A percentile compares a stretch with the other conserved stretches of the same genome.
These are phyloP conservation scores for Paramuricea clavata DNA, from an alignment of 92 coral and sea anemone species.

Conservation along the genomic window DNA sequence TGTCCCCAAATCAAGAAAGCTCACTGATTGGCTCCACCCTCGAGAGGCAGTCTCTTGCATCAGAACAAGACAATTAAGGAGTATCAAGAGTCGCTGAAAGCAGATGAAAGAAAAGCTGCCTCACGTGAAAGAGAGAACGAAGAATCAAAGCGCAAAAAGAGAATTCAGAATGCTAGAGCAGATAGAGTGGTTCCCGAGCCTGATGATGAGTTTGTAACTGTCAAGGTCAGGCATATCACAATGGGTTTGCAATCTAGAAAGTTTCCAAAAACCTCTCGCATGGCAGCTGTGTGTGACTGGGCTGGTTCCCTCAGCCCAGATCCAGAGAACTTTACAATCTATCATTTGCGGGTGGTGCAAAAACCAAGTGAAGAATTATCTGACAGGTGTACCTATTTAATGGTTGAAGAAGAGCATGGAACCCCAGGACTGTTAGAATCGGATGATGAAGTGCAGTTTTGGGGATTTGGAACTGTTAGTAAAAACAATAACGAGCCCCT, in stretches of 20 bases:
- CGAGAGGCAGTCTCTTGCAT: conserved; percentile 46
- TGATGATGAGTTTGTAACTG: conserved; percentile 62
- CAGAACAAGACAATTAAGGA: conserved; percentile 43
- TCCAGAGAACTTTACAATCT: conserved; percentile 56
- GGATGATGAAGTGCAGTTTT: conserved; percentile 65
- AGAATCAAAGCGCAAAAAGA: conserved; percentile 55
- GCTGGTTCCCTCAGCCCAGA: conserved; percentile 70
- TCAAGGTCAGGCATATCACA: conserved; percentile 51
- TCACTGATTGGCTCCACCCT: conserved; percentile 52
- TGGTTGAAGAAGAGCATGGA: conserved; percentile 39
- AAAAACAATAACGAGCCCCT: conserved; percentile 23
- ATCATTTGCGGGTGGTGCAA: conserved; percentile 55
- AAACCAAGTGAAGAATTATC: conserved; percentile 46
- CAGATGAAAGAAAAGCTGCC: conserved; percentile 63
- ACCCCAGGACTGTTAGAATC: conserved; percentile 67
- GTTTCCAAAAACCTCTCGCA: conserved; percentile 43
- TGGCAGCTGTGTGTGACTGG: conserved; percentile 73
- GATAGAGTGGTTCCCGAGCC: conserved; percentile 76
- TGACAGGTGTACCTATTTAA: conserved; percentile 61
- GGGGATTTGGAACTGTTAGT: conserved; percentile 60
- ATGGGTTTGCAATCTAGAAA: conserved; percentile 55
- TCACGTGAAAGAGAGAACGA: conserved; percentile 63
- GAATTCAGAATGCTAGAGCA: conserved; percentile 64
- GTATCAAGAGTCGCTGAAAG: conserved; percentile 69
- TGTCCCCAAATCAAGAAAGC: no score